Evolutionary conservation across 2,888 invertebrate genomes (phyloP).

Genomic region (Hirtodrosophila histrioides): DNA sequence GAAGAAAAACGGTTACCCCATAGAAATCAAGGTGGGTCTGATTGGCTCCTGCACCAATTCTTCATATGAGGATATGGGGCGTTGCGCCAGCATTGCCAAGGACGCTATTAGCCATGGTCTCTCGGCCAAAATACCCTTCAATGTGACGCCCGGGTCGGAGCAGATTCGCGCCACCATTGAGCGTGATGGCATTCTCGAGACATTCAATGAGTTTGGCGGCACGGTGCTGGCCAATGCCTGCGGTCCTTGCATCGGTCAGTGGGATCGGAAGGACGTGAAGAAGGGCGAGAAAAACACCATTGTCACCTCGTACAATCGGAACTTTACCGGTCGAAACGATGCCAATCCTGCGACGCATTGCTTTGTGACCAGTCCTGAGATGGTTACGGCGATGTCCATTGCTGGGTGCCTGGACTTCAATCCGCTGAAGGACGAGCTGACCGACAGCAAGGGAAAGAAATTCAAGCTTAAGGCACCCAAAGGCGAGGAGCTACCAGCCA

Average conservation of each 20-base stretch:
- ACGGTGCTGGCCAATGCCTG: slow-evolving; percentile 99
- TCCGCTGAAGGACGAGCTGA: slow-evolving; percentile 93
- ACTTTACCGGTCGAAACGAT: slow-evolving; percentile 98
- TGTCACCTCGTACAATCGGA: slow-evolving; percentile 99
- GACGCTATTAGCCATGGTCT: slow-evolving; percentile 95
- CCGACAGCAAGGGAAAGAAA: slow-evolving; percentile 93
- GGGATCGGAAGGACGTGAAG: slow-evolving; percentile 98
- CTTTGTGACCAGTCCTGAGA: slow-evolving; percentile 97
- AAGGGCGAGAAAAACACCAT: slow-evolving; percentile 99
- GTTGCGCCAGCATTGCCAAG: slow-evolving; percentile 97
- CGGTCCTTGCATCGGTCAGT: slow-evolving; percentile 99
- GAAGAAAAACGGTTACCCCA: slow-evolving; percentile 96
- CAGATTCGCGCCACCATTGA: slow-evolving; percentile 99
- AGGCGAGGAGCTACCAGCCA: slow-evolving; percentile 95
- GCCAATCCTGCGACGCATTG: slow-evolving; percentile 99
- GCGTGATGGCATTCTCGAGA: slow-evolving; percentile 95
- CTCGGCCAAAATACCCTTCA: slow-evolving; percentile 97
- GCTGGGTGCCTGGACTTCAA: slow-evolving; percentile 96
- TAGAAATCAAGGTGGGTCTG: slow-evolving; percentile 96
- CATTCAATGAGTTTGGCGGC: slow-evolving; percentile 95
- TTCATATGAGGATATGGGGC: slow-evolving; percentile 99
- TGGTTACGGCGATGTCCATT: slow-evolving; percentile 97
- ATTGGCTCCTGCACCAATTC: slow-evolving; percentile 99
- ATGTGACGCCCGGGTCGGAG: slow-evolving; percentile 99
- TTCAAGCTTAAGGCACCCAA: slow-evolving; percentile 94